Percentiles rank a stretch among this genome's conserved stretches.
Evolutionary conservation across 2,797 vertebrate species (phyloP).

Genomic region (Myotis planiceps): DNA sequence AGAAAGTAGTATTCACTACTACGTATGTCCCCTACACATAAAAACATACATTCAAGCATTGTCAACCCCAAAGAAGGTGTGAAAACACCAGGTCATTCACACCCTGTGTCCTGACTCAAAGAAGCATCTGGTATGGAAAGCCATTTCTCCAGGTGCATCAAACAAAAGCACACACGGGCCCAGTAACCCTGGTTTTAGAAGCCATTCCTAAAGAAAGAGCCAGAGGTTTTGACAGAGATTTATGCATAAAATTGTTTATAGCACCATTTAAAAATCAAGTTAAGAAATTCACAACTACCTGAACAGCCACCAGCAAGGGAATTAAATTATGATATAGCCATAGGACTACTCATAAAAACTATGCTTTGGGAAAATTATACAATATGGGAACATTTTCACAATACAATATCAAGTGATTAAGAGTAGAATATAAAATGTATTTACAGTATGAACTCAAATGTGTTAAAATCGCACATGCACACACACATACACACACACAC

Average conservation of each 20-base stretch:
- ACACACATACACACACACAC: too few relatives aligned
- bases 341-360: not conserved
- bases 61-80: not conserved
- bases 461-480: not conserved
- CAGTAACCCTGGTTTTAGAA: not conserved
- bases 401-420: not conserved
- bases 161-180: not conserved
- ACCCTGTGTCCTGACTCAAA: not conserved
- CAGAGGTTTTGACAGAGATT: not conserved
- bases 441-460: not conserved
- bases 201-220: not conserved
- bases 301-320: not conserved
- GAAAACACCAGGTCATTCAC: not conserved
- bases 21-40: fast-evolving
- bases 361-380: not conserved
- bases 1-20: not conserved
- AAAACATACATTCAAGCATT: not conserved
- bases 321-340: constrained; percentile 2
- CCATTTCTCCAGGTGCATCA: not conserved
- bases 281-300: not conserved
- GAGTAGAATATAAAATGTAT: not conserved
- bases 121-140: not conserved
- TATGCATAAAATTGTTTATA: not conserved
- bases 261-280: constrained; percentile 2
- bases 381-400: not conserved